phyloP scores from a whole-genome alignment of 2,113 vertebrate genomes.

The Sphaerodactylus townsendi region DNA sequence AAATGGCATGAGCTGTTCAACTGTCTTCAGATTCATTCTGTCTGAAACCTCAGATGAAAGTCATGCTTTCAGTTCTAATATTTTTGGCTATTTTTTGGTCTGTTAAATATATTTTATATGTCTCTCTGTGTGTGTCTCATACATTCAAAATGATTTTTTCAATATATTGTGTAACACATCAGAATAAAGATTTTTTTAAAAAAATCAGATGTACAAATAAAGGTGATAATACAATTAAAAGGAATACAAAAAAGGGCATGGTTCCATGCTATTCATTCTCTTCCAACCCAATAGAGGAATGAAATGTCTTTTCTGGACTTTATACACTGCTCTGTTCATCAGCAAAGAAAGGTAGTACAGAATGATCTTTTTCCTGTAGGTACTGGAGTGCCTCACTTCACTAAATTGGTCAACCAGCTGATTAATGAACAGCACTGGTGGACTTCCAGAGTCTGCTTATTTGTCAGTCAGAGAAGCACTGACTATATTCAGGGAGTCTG shows the following conservation, averaged over 20 bases:
- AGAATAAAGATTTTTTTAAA: neutral
- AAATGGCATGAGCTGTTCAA: slow-evolving; percentile 1
- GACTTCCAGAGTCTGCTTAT: neutral
- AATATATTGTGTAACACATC: neutral
- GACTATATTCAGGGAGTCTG: neutral
- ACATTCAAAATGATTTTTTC: neutral
- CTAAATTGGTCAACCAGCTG: slow-evolving; percentile 3
- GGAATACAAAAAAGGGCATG: neutral
- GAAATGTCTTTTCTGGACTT: slow-evolving; percentile 13
- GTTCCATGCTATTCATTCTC: neutral
- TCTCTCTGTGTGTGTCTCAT: neutral
- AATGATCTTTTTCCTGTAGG: neutral
- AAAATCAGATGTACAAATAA: neutral
- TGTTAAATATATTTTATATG: neutral
- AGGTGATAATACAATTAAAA: slow-evolving; percentile 7
- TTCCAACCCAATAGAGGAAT: neutral
- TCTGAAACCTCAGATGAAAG: neutral
- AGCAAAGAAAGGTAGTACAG: neutral
- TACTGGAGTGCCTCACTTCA: neutral
- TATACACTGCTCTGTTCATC: slow-evolving; percentile 1
- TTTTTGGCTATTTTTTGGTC: neutral
- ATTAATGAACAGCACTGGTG: neutral
- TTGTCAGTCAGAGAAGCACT: neutral
- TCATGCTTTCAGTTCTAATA: neutral
- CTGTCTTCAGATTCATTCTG: neutral